Evolutionary conservation across 1,140 invertebrate genomes (phyloP).

Genomic region (Zaprionus camerounensis): DNA sequence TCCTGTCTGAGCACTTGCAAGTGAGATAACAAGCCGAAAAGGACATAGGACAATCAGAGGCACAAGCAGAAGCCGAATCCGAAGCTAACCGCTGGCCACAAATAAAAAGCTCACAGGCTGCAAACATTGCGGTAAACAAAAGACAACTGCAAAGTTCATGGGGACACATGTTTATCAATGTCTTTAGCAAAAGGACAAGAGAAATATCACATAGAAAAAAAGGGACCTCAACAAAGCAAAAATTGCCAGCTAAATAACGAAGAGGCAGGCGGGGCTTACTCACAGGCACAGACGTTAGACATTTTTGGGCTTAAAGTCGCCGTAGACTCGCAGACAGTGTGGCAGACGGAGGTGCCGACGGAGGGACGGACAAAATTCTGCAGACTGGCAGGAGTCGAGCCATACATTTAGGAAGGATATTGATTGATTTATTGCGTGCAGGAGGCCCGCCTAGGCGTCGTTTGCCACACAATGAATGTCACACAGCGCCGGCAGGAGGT

Average conservation of each 20-base stretch:
- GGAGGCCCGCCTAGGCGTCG: conserved; percentile 45
- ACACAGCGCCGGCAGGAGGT: conserved; percentile 33
- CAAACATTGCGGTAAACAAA: conserved; percentile 56
- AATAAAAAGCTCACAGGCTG: conserved; percentile 47
- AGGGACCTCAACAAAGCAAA: conserved; percentile 1
- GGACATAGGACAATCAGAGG: background rate
- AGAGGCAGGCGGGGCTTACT: conserved; percentile 38
- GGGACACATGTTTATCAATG: conserved; percentile 62
- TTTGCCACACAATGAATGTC: conserved; percentile 54
- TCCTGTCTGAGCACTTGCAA: conserved; percentile 45
- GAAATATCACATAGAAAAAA: conserved; percentile 17
- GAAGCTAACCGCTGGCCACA: conserved; percentile 38
- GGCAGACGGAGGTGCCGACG: conserved; percentile 10
- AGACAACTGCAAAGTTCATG: conserved; percentile 53
- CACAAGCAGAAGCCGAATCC: background rate
- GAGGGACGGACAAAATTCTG: background rate
- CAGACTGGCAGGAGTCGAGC: conserved; percentile 22
- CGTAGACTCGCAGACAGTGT: conserved; percentile 25
- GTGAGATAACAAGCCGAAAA: conserved; percentile 31
- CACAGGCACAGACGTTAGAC: conserved; percentile 39
- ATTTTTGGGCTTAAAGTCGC: conserved; percentile 47
- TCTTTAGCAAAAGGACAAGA: conserved; percentile 27
- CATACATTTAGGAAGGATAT: conserved; percentile 55
- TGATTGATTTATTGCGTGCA: conserved; percentile 66
- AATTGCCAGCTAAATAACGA: conserved; percentile 43